Base-by-base conservation (phyloP, 2,888 invertebrate genomes). In the Podabrus alpinus region DNA sequence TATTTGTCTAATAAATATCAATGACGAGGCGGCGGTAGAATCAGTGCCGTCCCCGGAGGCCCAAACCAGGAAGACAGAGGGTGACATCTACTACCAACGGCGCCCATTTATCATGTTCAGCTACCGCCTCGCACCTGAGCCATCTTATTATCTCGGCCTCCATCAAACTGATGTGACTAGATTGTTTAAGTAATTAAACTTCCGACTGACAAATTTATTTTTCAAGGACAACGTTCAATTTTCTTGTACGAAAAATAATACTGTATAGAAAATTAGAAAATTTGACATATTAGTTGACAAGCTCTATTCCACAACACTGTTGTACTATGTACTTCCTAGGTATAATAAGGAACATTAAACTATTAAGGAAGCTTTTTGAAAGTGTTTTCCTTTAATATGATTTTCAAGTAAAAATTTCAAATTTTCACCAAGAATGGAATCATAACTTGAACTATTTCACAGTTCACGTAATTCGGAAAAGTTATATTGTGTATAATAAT, bases 1-100 rank as follows among this genome's bases (percentile, higher is more conserved):
- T 86, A 86, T 86, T 83, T 81, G 81, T 79, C 84, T 84, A 84
- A 86, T 86, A 86, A 86, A 86, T 86, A 86, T 85, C 85, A 85
- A 85, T 85, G 84, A 82, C 81, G 82, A 82, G 80, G 80, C 73
- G 75, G 78, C 71, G 73, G 66, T 80, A 81, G 79, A 80, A 79
- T 79, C 81, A 78, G 81, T 80, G 79, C 77, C 71, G 74, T 81
- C 81, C 79, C 76, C 79, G 72, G 80, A 80, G 80, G 79, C 76
- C 62, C 81, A 77, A 80, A 80, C 79, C 79, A 81, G 78, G 78
- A 79, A 76, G 79, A 74, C 79, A 78, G 73, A 77, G 80, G 81
- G 80, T 81, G 81, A 82, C 82, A 82, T 75, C 80, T 73, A 78
- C 76, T 68, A 74, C 71, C 76, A 76, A 76, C 76, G 80, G 81